phyloP scores from a whole-genome alignment of 2,888 invertebrate species.

The Stenoptilia bipunctidactyla region DNA sequence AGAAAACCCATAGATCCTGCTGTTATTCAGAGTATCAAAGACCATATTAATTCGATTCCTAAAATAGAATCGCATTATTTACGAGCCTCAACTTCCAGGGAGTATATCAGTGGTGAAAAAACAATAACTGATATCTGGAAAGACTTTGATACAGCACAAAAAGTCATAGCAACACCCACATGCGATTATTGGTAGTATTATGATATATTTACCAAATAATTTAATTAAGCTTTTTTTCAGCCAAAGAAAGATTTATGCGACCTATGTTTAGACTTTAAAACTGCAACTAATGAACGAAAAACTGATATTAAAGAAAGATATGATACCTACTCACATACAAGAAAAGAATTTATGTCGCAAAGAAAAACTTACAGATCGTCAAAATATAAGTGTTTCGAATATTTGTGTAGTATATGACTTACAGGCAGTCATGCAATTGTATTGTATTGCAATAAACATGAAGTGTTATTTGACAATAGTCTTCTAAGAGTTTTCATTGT shows the following conservation, averaged over 20 bases:
- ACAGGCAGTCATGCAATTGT: too few relatives aligned
- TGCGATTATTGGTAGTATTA: constrained; percentile 2
- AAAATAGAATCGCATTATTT: constrained; percentile 6
- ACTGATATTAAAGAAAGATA: constrained; percentile 3
- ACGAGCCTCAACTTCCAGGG: constrained; percentile 5
- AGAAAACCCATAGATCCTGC: not conserved
- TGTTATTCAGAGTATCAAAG: not conserved
- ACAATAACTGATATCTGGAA: constrained; percentile 4
- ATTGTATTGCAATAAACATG: too few relatives aligned
- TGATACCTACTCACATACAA: constrained; percentile 6
- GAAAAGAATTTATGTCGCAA: constrained; percentile 9
- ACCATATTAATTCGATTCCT: not conserved
- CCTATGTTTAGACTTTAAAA: constrained; percentile 8
- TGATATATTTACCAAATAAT: constrained; percentile 3
- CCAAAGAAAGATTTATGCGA: constrained; percentile 14
- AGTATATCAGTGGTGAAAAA: constrained; percentile 5
- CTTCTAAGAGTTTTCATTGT: too few relatives aligned
- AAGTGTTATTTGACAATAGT: too few relatives aligned
- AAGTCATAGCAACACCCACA: not conserved
- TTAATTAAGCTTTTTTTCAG: constrained; percentile 4
- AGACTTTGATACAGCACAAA: not conserved
- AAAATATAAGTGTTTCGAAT: too few relatives aligned
- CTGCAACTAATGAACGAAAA: constrained; percentile 1
- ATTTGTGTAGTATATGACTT: too few relatives aligned
- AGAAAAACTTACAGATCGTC: too few relatives aligned